These are phyloP conservation scores for Portunus trituberculatus DNA, from an alignment of 1,140 invertebrate species.

Conservation along the genomic window DNA sequence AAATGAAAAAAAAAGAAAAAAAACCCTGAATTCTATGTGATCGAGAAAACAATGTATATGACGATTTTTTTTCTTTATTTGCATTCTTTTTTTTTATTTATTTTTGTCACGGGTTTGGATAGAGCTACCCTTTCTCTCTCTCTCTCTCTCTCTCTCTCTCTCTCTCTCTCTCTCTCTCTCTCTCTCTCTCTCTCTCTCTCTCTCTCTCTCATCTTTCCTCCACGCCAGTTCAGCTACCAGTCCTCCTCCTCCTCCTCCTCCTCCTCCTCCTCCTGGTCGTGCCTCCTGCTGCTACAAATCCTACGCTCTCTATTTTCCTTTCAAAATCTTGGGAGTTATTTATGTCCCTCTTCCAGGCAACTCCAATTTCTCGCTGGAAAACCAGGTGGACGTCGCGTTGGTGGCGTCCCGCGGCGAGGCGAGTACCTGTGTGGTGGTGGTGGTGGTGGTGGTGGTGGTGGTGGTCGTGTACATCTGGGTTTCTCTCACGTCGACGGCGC, in stretches of 20 bases:
- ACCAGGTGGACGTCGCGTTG: neutral
- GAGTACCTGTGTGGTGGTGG: neutral
- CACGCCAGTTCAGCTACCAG: neutral
- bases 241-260: neutral
- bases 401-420: neutral
- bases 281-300: slow-evolving; percentile 44
- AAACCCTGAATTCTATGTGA: too few relatives aligned
- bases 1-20: too few relatives aligned
- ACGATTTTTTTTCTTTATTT: too few relatives aligned
- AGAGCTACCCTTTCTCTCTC: neutral
- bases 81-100: neutral
- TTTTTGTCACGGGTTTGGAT: neutral
- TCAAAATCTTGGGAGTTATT: slow-evolving; percentile 22
- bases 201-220: neutral
- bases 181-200: neutral
- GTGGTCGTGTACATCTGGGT: neutral
- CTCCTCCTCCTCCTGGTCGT: neutral
- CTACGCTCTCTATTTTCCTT: slow-evolving; percentile 41
- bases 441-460: neutral
- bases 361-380: slow-evolving; percentile 8
- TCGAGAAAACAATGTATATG: neutral
- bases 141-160: slow-evolving; percentile 13
- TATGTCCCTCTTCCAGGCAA: neutral
- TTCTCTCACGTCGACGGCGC: neutral
- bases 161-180: slow-evolving; percentile 9